These are phyloP conservation scores for Rhagologus leucostigma DNA, from an alignment of 2,113 vertebrate species.

Conservation along the genomic window DNA sequence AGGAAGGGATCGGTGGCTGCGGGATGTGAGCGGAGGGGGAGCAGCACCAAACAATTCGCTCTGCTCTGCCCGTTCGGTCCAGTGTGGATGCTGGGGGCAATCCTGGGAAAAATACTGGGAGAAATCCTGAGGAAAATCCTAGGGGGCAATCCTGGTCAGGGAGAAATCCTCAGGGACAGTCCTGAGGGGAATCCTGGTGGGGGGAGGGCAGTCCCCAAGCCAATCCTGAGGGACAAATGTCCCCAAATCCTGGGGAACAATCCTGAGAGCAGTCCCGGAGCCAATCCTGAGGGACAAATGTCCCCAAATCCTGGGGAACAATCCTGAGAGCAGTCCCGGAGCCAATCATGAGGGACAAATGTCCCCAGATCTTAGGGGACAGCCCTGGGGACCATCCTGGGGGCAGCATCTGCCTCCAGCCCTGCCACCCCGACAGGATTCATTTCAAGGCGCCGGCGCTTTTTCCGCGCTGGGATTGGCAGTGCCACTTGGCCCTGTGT, in stretches of 20 bases:
- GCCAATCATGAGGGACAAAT: too few species aligned
- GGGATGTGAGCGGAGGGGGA: accelerated
- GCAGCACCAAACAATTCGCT: not conserved
- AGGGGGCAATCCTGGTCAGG: not conserved
- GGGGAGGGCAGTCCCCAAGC: not conserved
- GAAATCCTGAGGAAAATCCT: not conserved
- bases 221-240: not conserved
- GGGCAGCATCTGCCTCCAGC: not conserved
- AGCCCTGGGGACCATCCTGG: not conserved
- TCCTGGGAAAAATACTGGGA: not conserved
- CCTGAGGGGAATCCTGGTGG: too few species aligned
- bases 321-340: not conserved
- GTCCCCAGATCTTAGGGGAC: not conserved
- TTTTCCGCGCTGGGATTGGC: not conserved
- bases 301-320: not conserved
- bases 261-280: not conserved
- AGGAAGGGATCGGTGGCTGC: accelerated
- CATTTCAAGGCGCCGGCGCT: accelerated
- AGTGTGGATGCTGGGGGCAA: not conserved
- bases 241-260: not conserved
- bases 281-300: not conserved
- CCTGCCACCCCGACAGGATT: accelerated
- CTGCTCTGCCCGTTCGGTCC: accelerated
- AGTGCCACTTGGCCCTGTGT: not conserved
- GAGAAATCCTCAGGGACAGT: not conserved